Conservation (phyloP, 1,140 invertebrate genomes). For the Panulirus ornatus region DNA sequence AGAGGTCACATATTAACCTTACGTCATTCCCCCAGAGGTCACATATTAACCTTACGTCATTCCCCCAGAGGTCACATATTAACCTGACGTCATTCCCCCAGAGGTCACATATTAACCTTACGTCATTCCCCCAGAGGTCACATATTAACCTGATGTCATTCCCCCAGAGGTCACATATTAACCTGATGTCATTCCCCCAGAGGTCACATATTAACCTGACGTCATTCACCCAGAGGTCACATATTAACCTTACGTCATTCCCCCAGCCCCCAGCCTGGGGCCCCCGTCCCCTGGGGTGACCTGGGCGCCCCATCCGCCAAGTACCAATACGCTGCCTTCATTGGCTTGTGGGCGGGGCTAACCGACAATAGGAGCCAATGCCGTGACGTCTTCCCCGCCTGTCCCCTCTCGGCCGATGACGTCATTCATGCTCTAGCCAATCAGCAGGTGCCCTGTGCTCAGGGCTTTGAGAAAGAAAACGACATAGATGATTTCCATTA, state of each 20-base stretch:
- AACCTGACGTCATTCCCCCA: too few species aligned
- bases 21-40: too few species aligned
- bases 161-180: neutral
- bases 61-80: too few species aligned
- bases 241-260: neutral
- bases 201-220: too few species aligned
- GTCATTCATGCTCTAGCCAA: constrained; percentile 14
- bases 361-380: constrained; percentile 11
- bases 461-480: too few species aligned
- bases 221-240: neutral
- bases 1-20: too few species aligned
- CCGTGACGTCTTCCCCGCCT: constrained; percentile 32
- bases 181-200: neutral
- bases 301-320: constrained; percentile 29
- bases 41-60: too few species aligned
- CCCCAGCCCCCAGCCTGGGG: neutral
- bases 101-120: too few species aligned
- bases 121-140: too few species aligned
- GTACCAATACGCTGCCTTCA: constrained; percentile 54
- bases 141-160: too few species aligned
- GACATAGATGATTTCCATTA: too few species aligned
- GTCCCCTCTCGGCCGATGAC: constrained; percentile 8
- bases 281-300: constrained; percentile 33
- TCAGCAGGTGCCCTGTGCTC: constrained; percentile 22
- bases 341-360: constrained; percentile 29